Percentiles rank a stretch among this genome's conserved stretches.
Evolutionary conservation across 2,113 vertebrate species (phyloP).

Genomic region (Uria lomvia): DNA sequence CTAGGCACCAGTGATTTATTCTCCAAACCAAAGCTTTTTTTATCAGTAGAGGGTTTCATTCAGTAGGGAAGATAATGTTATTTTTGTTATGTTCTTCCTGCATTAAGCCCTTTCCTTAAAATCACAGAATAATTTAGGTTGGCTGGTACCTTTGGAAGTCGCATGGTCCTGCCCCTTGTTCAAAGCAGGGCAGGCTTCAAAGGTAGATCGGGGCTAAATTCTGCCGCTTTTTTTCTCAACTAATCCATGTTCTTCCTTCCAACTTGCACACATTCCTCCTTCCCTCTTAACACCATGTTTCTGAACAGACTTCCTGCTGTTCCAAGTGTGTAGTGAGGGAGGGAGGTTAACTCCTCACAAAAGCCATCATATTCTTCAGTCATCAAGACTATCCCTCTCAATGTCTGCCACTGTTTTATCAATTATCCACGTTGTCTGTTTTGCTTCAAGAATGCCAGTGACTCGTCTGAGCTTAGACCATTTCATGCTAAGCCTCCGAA

Average conservation of each 20-base stretch:
- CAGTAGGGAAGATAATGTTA: neutral
- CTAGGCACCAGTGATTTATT: neutral
- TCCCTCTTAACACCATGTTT: neutral
- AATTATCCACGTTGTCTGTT: neutral
- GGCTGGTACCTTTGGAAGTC: neutral
- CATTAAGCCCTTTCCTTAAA: neutral
- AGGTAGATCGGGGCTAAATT: neutral
- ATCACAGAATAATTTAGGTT: neutral
- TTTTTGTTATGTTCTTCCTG: neutral
- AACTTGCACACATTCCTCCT: neutral
- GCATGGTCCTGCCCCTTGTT: neutral
- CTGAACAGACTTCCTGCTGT: neutral
- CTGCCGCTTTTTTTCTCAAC: neutral
- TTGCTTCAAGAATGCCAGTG: neutral
- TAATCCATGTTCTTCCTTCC: neutral
- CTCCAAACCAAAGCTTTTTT: neutral
- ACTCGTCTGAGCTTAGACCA: neutral
- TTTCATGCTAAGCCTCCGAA: neutral
- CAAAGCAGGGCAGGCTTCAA: neutral
- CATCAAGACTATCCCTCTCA: neutral
- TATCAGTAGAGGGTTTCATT: neutral
- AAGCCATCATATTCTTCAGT: neutral
- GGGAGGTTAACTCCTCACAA: neutral
- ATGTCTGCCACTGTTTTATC: neutral
- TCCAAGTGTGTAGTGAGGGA: neutral